Conservation (phyloP, 1,140 invertebrate genomes). For the Popillia japonica region DNA sequence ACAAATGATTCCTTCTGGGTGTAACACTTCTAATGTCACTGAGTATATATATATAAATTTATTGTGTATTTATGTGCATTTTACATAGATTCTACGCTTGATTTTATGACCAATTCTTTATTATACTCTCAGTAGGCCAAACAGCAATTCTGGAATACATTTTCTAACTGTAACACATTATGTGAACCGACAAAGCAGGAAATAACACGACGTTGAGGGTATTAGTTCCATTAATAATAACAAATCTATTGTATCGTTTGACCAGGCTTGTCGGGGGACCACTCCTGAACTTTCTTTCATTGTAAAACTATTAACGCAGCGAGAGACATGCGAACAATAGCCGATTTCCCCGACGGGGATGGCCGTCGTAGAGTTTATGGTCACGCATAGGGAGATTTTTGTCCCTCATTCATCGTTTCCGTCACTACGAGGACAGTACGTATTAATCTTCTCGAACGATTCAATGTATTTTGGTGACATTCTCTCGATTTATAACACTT, state of each 20-base stretch:
- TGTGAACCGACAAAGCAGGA: neutral
- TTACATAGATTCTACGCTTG: too few relatives aligned
- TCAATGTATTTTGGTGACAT: constrained; percentile 3
- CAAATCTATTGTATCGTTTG: neutral
- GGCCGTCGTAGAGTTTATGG: neutral
- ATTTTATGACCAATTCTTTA: too few relatives aligned
- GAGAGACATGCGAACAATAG: too few relatives aligned
- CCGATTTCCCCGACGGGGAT: too few relatives aligned
- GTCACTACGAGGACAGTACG: neutral
- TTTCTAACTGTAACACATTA: neutral
- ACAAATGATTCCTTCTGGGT: too few relatives aligned
- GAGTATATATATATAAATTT: too few relatives aligned
- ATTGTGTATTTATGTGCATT: too few relatives aligned
- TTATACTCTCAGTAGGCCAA: neutral
- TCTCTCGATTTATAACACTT: neutral
- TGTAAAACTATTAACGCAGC: constrained; percentile 10
- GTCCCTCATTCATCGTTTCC: constrained; percentile 8
- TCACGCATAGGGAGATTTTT: neutral
- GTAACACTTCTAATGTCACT: too few relatives aligned
- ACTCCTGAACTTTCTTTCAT: neutral
- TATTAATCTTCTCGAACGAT: neutral
- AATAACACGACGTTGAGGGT: neutral
- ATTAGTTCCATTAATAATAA: neutral
- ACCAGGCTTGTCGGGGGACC: neutral
- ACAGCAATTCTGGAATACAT: neutral